Evolutionary conservation across 1,140 invertebrate species (phyloP).

Genomic region (Pomacea maculata): DNA sequence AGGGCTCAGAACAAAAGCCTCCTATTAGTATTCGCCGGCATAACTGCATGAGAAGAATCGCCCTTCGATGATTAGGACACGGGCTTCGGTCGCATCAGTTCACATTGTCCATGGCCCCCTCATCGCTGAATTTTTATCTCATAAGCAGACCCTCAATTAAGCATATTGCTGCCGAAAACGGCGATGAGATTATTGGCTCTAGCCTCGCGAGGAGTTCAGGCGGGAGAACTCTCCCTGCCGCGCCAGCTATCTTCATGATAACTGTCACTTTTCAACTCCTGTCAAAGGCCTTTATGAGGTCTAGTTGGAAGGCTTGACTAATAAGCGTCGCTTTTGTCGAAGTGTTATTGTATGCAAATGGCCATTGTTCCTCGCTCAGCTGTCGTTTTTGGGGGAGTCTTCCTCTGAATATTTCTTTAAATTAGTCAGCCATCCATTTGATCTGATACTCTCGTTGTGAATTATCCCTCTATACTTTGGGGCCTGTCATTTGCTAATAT

Average conservation of each 20-base stretch:
- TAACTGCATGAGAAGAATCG: constrained; percentile 24
- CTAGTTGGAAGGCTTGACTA: constrained; percentile 2
- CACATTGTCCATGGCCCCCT: constrained; percentile 1
- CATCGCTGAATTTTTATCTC: constrained; percentile 31
- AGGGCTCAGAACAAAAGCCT: constrained; percentile 15
- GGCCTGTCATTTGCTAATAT: too few species aligned
- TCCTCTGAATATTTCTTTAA: constrained; percentile 22
- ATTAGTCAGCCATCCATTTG: constrained; percentile 23
- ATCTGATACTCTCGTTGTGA: constrained; percentile 6
- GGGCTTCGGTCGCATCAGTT: constrained; percentile 7
- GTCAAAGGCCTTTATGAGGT: constrained; percentile 1
- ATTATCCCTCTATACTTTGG: too few species aligned
- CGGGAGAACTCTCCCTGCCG: too few species aligned
- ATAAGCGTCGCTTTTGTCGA: constrained; percentile 13
- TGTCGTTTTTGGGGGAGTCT: constrained; percentile 4
- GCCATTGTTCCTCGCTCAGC: constrained; percentile 14
- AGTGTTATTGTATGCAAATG: constrained; percentile 26
- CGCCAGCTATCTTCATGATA: constrained; percentile 14
- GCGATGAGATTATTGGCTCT: constrained; percentile 21
- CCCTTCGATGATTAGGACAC: constrained; percentile 22
- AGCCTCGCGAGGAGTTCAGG: too few species aligned
- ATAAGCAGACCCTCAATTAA: constrained; percentile 31
- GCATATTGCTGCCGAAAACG: constrained; percentile 22
- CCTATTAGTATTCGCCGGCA: constrained; percentile 22
- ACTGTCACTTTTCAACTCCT: constrained; percentile 14